phyloP scores from a whole-genome alignment of 2,888 invertebrate genomes.

The Pycnomerus fuliginosus region DNA sequence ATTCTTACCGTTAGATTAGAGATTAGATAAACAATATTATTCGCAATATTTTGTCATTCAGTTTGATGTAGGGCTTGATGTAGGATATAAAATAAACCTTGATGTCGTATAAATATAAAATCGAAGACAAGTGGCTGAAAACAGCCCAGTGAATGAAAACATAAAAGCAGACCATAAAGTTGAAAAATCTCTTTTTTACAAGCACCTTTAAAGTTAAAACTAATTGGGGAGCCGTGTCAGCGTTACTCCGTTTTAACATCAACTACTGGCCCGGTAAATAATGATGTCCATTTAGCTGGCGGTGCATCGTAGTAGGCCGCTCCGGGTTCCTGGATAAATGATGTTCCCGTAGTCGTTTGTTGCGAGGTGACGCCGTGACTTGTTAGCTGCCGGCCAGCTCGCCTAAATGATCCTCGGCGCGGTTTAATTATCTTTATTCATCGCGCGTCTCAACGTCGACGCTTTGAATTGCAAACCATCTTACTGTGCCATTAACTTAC shows the following conservation, averaged over 20 bases:
- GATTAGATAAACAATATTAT: too few species aligned
- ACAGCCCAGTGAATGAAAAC: slow-evolving; percentile 26
- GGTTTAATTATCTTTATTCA: slow-evolving; percentile 28
- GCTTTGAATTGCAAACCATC: slow-evolving; percentile 23
- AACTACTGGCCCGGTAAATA: slow-evolving; percentile 41
- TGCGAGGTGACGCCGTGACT: slow-evolving; percentile 39
- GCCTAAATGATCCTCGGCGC: slow-evolving; percentile 22
- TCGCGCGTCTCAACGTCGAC: slow-evolving; percentile 22
- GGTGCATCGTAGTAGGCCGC: slow-evolving; percentile 36
- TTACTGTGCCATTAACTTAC: slow-evolving; percentile 22
- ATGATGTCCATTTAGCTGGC: slow-evolving; percentile 43
- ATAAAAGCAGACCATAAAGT: slow-evolving; percentile 31
- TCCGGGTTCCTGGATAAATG: slow-evolving; percentile 34
- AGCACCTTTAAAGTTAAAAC: slow-evolving; percentile 39
- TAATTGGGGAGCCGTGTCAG: slow-evolving; percentile 43
- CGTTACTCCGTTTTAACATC: slow-evolving; percentile 38
- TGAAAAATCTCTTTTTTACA: slow-evolving; percentile 31
- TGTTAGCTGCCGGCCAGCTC: slow-evolving; percentile 31
- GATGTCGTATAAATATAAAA: too few species aligned
- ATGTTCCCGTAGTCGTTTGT: slow-evolving; percentile 41
- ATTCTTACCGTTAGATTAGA: too few species aligned
- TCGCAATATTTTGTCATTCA: too few species aligned
- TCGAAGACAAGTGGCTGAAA: too few species aligned
- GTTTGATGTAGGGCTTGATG: too few species aligned
- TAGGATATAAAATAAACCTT: too few species aligned